Percentiles rank a stretch among this genome's conserved stretches.
These are phyloP conservation scores for Scrobipalpa atriplicella DNA, from an alignment of 2,888 invertebrate genomes.

Conservation along the genomic window DNA sequence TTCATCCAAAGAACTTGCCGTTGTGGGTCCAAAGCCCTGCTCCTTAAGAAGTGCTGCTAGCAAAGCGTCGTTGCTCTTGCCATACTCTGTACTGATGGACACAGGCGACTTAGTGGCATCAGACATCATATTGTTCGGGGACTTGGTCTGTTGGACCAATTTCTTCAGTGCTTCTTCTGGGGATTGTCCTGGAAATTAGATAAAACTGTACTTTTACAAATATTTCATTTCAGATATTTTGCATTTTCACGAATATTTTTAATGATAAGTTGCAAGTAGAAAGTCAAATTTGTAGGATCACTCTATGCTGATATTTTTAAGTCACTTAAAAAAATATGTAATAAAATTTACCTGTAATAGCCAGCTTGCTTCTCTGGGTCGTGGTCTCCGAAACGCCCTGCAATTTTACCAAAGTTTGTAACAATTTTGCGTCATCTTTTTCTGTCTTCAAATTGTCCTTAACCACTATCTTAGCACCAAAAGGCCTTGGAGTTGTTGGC, in stretches of 20 bases:
- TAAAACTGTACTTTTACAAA: neutral
- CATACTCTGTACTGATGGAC: conserved; percentile 79
- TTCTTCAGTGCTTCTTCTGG: conserved; percentile 73
- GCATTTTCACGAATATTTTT: too few relatives aligned
- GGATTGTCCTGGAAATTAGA: conserved; percentile 61
- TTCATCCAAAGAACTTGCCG: conserved; percentile 84
- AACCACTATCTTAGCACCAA: conserved; percentile 69
- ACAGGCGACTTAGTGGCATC: conserved; percentile 72
- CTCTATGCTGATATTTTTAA: neutral
- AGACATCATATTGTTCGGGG: conserved; percentile 65
- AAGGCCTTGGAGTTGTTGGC: conserved; percentile 57
- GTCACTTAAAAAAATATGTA: neutral
- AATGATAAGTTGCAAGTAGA: too few relatives aligned
- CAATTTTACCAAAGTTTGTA: conserved; percentile 77
- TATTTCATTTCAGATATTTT: too few relatives aligned
- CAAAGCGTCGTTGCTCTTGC: conserved; percentile 86
- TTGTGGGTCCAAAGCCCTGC: conserved; percentile 88
- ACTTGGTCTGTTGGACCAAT: conserved; percentile 62
- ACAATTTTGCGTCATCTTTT: conserved; percentile 71
- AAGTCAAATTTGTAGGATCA: too few relatives aligned
- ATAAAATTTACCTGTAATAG: conserved; percentile 63
- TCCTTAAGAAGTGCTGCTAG: conserved; percentile 87
- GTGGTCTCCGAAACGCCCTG: conserved; percentile 75
- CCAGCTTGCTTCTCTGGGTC: conserved; percentile 66
- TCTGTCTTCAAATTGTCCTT: conserved; percentile 66